phyloP scores from a whole-genome alignment of 2,888 invertebrate genomes.

The Rhogogaster chlorosoma region DNA sequence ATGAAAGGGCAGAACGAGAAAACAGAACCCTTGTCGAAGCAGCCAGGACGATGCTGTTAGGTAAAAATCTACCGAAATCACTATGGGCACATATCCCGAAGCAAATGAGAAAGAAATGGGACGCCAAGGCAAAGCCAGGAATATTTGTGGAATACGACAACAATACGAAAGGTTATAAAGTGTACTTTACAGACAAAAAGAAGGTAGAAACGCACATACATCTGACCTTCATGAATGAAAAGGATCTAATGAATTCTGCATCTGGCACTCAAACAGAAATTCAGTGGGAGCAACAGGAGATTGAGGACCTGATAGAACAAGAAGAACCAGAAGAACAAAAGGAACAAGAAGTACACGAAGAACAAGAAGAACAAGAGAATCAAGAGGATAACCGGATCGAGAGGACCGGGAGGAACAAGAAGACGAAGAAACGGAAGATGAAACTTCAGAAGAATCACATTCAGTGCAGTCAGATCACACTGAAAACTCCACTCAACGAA shows the following conservation, averaged over 20 bases:
- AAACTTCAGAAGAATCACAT: no score
- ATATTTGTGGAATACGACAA: conserved; percentile 66
- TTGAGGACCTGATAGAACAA: no score
- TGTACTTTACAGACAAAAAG: not conserved
- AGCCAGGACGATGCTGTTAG: conserved; percentile 57
- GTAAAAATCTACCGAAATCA: conserved; percentile 58
- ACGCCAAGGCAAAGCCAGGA: conserved; percentile 56
- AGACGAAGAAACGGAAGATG: not conserved
- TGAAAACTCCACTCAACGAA: no score
- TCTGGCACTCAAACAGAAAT: conserved; percentile 15
- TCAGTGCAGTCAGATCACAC: no score
- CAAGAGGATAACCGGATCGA: not conserved
- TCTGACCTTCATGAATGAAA: not conserved
- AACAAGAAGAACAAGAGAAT: not conserved
- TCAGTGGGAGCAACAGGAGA: conserved; percentile 14
- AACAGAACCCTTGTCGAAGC: conserved; percentile 66
- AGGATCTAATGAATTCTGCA: not conserved
- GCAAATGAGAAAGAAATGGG: conserved; percentile 59
- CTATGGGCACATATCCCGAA: conserved; percentile 72
- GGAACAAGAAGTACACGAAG: not conserved
- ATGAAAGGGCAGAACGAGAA: conserved; percentile 64
- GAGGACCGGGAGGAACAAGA: not conserved
- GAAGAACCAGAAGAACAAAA: not conserved
- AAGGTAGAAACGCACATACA: conserved; percentile 3
- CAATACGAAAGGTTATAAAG: conserved; percentile 62